A percentile compares a stretch with the other conserved stretches of the same genome.
These are phyloP conservation scores for Callopanchax toddi DNA, from an alignment of 2,113 vertebrate genomes.

Conservation along the genomic window DNA sequence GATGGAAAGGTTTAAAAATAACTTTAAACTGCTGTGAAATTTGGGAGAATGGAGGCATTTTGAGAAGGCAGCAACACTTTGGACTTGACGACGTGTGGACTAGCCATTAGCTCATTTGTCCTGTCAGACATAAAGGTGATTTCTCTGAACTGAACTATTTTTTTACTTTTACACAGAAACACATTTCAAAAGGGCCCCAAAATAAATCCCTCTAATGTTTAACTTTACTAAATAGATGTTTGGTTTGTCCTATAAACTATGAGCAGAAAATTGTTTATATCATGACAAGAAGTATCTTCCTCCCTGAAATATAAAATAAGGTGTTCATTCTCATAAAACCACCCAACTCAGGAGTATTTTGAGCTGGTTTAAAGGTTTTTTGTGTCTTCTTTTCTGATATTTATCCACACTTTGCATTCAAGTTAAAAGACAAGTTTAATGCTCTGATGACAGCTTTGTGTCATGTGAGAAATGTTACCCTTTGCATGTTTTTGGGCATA, in stretches of 20 bases:
- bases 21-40: too few relatives aligned
- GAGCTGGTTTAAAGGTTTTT: slow-evolving; percentile 12
- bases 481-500: slow-evolving; percentile 5
- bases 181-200: too few relatives aligned
- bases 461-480: neutral
- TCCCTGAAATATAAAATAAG: slow-evolving; percentile 22
- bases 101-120: too few relatives aligned
- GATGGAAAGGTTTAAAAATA: too few relatives aligned
- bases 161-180: too few relatives aligned
- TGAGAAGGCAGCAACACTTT: too few relatives aligned
- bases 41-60: too few relatives aligned
- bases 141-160: too few relatives aligned
- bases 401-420: slow-evolving; percentile 26
- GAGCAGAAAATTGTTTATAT: neutral
- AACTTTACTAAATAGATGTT: neutral
- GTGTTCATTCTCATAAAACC: slow-evolving; percentile 19
- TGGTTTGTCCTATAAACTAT: neutral
- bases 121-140: too few relatives aligned
- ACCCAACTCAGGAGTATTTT: slow-evolving; percentile 14
- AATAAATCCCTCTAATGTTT: neutral
- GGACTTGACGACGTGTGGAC: too few relatives aligned
- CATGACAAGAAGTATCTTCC: neutral
- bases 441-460: neutral
- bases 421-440: slow-evolving; percentile 15
- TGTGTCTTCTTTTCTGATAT: slow-evolving; percentile 5